phyloP scores from a whole-genome alignment of 2,113 vertebrate species.

The Oncorhynchus keta region DNA sequence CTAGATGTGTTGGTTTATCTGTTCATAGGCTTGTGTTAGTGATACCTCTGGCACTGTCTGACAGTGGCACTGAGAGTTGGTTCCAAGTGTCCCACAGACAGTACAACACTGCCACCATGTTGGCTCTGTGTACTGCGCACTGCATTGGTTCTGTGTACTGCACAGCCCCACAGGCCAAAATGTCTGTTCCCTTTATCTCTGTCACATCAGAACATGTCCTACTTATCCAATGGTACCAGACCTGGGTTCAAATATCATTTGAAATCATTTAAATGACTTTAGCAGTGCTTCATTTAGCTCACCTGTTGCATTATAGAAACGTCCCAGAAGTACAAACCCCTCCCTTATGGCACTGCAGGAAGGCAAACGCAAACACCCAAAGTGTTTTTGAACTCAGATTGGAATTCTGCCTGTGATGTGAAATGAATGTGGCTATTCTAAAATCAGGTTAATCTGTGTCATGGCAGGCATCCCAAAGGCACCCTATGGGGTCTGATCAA shows the following conservation, averaged over 20 bases:
- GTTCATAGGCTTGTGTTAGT: background rate
- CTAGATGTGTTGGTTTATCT: background rate
- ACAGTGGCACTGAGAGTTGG: constrained; percentile 15
- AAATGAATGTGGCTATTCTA: background rate
- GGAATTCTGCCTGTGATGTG: background rate
- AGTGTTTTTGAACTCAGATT: too few relatives aligned
- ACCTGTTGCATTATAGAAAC: too few relatives aligned
- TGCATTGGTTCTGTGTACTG: constrained; percentile 47
- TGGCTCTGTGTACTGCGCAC: constrained; percentile 50
- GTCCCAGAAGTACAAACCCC: too few relatives aligned
- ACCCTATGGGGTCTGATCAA: too few relatives aligned
- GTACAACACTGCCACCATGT: constrained; percentile 76
- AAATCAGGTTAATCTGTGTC: too few relatives aligned
- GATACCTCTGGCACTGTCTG: constrained; percentile 32
- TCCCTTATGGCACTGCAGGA: too few relatives aligned
- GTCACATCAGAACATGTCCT: background rate
- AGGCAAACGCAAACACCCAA: too few relatives aligned
- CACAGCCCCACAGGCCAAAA: constrained; percentile 22
- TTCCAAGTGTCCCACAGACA: constrained; percentile 36
- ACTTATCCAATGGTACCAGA: background rate
- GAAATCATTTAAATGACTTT: too few relatives aligned
- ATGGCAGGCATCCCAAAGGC: too few relatives aligned
- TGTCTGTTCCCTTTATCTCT: background rate
- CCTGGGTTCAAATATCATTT: too few relatives aligned
- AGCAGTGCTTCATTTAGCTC: too few relatives aligned